Evolutionary conservation across 2,113 vertebrate genomes (phyloP), one percentile per base, ranked within the genome.

Genomic region (Scortum barcoo): DNA sequence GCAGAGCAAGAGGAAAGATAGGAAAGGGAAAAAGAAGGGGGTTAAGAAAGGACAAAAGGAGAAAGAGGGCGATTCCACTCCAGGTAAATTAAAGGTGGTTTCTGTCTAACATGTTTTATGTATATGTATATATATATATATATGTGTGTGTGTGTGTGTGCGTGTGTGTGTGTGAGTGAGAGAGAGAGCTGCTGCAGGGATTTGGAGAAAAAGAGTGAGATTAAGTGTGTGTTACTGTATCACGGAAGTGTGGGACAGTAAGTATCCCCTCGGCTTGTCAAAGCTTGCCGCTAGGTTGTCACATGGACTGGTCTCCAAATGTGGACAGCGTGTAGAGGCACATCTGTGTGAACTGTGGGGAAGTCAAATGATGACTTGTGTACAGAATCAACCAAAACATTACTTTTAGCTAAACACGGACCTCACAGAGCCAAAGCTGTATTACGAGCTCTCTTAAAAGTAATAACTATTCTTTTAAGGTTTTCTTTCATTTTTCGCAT

Each of bases 1-100:
- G 60, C 94, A 95, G 79, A 90, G 12, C 77, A 94, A 79, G 90
- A 94, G 56, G 89, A 95, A 88, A 90, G 92, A 95, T 40, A 93
- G 26, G 80, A 94, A 89, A 87, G 94, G 89, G 81, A 95, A 26
- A 89, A 95, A 88, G 89, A 95, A 85, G 88, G 92, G 88, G 28
- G 93, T 81, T 68, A 95, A 86, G 69, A 95, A 91, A 86, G 89
- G 86, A 86, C 88, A 87, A 84, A 94, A 85, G 79, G 92, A 88
- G 78, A 94, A 91, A 68, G 91, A 92, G 42, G 44, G 50, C 7
- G 86, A 93, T 87, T 67, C 89, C 5, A 69, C 73, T 51, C 46
- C 78, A 95, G 95, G 95, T 96, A 96, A 81, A 83, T 71, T 13
- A 48, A 74, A 87, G 67, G 78, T 68, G 19, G 12, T 80, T 65